Evolutionary conservation across 1,140 invertebrate species (phyloP).

Genomic region (Hyles vespertilio): DNA sequence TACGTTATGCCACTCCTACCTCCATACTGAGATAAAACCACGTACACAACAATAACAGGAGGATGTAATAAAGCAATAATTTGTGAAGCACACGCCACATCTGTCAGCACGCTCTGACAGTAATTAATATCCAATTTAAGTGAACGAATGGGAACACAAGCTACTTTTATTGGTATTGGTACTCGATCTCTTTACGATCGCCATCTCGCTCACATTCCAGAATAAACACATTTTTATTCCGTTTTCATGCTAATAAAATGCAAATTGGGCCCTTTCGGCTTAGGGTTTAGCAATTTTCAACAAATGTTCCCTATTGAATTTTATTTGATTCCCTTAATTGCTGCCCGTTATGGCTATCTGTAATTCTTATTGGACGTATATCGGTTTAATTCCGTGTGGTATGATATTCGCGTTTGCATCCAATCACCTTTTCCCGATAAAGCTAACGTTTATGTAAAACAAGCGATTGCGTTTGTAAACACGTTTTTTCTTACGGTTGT

Average conservation of each 20-base stretch:
- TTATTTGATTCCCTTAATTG: slow-evolving; percentile 58
- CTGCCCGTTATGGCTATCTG: slow-evolving; percentile 29
- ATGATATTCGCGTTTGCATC: slow-evolving; percentile 13
- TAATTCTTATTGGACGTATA: slow-evolving; percentile 23
- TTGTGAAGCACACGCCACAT: neutral
- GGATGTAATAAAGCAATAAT: neutral
- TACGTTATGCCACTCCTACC: too few species aligned
- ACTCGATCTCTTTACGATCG: slow-evolving; percentile 48
- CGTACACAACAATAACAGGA: too few species aligned
- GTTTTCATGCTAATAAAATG: slow-evolving; percentile 65
- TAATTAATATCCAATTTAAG: slow-evolving; percentile 22
- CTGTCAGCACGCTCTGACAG: neutral
- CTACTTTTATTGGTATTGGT: slow-evolving; percentile 37
- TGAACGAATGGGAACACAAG: slow-evolving; percentile 27
- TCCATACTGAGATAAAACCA: too few species aligned
- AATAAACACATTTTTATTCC: slow-evolving; percentile 70
- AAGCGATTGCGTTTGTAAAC: too few species aligned
- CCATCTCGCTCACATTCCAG: slow-evolving; percentile 48
- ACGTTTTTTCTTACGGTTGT: too few species aligned
- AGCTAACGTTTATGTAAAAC: neutral
- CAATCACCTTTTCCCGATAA: slow-evolving; percentile 10
- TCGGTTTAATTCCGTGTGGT: slow-evolving; percentile 19
- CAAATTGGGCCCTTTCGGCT: slow-evolving; percentile 56
- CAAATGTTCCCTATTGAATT: slow-evolving; percentile 65
- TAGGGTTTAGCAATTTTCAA: slow-evolving; percentile 56